Percentiles rank a stretch among this genome's conserved stretches.
Conservation (phyloP, 1,140 invertebrate species). For the Druon quercuslanigerum region DNA sequence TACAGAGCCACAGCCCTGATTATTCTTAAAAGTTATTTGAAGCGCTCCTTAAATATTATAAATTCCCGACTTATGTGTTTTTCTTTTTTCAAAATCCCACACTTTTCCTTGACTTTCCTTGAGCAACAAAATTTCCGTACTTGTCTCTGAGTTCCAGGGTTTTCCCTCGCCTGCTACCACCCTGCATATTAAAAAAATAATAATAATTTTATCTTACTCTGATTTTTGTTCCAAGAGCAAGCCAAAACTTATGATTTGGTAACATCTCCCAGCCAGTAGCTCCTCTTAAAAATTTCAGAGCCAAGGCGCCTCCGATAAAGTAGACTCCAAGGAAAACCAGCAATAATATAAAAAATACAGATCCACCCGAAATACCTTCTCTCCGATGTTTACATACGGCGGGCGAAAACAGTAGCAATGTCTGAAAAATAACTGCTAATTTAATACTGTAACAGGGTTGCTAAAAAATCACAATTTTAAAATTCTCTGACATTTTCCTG, state of each 20-base stretch:
- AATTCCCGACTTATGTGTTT: no score
- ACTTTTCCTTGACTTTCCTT: no score
- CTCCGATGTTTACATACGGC: conserved; percentile 40
- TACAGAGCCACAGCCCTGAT: no score
- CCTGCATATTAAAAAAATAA: no score
- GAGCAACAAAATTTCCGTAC: no score
- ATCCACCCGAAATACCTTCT: conserved; percentile 60
- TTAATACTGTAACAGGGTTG: not conserved
- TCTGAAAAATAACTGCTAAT: conserved; percentile 46
- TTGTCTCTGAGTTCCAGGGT: no score
- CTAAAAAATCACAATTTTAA: no score
- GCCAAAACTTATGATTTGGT: conserved; percentile 73
- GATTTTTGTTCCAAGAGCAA: conserved; percentile 64
- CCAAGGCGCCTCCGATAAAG: conserved; percentile 63
- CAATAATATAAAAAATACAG: conserved; percentile 61
- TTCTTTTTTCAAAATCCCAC: no score
- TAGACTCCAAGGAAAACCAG: conserved; percentile 60
- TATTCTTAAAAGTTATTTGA: no score
- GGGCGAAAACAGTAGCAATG: conserved; percentile 42
- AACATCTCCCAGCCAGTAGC: conserved; percentile 72
- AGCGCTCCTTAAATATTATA: no score
- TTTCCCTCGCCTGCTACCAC: no score
- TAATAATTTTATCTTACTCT: conserved; percentile 58
- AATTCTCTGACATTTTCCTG: no score
- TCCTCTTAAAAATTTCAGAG: conserved; percentile 64